Evolutionary conservation across 1,140 invertebrate species (phyloP), one percentile per base, ranked within the genome.

Genomic region (Scaptomyza hsui): DNA sequence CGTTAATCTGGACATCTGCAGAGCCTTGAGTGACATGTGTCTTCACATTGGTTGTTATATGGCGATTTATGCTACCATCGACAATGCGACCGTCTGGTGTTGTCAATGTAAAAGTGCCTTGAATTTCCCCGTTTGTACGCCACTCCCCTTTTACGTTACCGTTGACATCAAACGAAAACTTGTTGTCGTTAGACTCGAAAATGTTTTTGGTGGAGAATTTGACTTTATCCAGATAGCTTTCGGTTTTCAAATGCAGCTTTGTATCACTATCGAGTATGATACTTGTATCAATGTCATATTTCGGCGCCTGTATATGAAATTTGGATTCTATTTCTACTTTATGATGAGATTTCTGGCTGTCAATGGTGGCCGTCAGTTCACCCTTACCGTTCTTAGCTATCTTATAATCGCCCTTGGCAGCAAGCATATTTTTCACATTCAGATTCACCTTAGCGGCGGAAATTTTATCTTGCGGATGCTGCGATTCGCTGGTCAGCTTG

Each of bases 221-320:
- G 0, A 92, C 92, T 4, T 93, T 92, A 0, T 93, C 93, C 0
- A 93, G 60, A 45, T 93, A 93, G 35, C 93, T 94, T 24, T 93
- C 92, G 0, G 95, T 95, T n/a, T 92, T 92, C 0, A 91, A 12
- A 18, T 77, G 63, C 1, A 96, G 68, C 70, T 94, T 94, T 47
- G 95, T 95, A 10, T 94, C 93, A n/a, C 93, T 94, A 81, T 96
- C 93, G 6, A 94, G 93, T 48, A 93, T 93, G 1, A 96, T 15
- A 26, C 93, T 94, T 0, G 94, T 61, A 18, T 94, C 93, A 0
- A 93, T 92, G 35, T 94, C 93, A 72, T 94, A 94, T 7, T 91
- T 91, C 0, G 93, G 93, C 1, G 93, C 91, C 19, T 92, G 91
- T 0, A 94, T 92, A 0, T 92, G 91, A 57, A 95, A 93, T 3